A percentile compares a stretch with the other conserved stretches of the same genome.
Evolutionary conservation across 2,797 vertebrate species (phyloP).

Genomic region (Chelon auratus): DNA sequence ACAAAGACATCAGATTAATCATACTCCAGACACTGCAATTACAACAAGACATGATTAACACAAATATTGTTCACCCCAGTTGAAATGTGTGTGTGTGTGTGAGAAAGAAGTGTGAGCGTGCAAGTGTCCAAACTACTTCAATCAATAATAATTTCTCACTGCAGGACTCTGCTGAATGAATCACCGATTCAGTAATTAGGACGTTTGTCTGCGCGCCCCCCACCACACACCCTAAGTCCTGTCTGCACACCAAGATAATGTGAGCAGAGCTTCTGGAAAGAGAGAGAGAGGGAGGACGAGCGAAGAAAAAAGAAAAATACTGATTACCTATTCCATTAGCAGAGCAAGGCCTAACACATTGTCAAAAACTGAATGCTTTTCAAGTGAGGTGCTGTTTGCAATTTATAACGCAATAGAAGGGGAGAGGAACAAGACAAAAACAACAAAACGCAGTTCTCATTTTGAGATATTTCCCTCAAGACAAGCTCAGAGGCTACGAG

Average conservation of each 20-base stretch:
- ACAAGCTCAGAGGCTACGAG: constrained; percentile 20
- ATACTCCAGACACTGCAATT: constrained; percentile 81
- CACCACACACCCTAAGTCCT: constrained; percentile 57
- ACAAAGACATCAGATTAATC: constrained; percentile 84
- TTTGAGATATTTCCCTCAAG: constrained; percentile 61
- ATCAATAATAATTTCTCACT: constrained; percentile 80
- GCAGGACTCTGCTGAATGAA: constrained; percentile 76
- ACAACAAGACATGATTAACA: constrained; percentile 81
- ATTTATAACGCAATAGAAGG: constrained; percentile 62
- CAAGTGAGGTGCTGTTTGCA: constrained; percentile 59
- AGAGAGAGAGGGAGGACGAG: constrained; percentile 6
- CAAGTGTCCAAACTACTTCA: constrained; percentile 75
- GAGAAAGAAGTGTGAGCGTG: constrained; percentile 58
- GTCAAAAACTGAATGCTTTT: constrained; percentile 60
- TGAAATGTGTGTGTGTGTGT: constrained; percentile 52
- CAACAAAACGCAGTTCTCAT: constrained; percentile 36
- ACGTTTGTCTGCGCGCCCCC: constrained; percentile 62
- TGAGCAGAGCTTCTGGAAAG: constrained; percentile 59
- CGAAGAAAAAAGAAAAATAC: constrained; percentile 46
- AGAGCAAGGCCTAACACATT: constrained; percentile 44
- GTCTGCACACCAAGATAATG: constrained; percentile 73
- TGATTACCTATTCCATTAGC: constrained; percentile 70
- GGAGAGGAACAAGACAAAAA: constrained; percentile 34
- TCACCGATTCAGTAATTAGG: constrained; percentile 79
- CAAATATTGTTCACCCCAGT: constrained; percentile 77